phyloP scores from a whole-genome alignment of 2,888 invertebrate species.

The Flabesymbios commensalis region DNA sequence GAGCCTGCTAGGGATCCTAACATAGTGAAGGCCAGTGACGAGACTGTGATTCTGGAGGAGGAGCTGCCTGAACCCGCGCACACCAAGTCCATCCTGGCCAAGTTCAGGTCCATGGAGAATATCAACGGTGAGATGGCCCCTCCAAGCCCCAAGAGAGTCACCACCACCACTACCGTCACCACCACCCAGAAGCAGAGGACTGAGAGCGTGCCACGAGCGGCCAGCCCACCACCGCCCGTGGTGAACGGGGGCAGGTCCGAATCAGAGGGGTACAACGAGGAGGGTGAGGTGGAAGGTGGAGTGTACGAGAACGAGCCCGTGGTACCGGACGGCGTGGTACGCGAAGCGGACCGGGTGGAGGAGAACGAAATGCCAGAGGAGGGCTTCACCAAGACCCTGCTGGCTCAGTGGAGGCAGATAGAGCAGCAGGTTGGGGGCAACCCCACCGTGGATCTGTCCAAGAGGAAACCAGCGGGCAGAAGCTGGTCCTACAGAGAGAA shows the following conservation, averaged over 20 bases:
- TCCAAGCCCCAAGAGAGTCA: slow-evolving; percentile 7
- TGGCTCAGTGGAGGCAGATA: slow-evolving; percentile 23
- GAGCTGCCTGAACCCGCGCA: slow-evolving; percentile 30
- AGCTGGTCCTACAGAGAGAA: too few relatives aligned
- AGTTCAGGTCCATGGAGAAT: slow-evolving; percentile 21
- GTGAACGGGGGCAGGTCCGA: not conserved
- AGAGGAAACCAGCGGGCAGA: too few relatives aligned
- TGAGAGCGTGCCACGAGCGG: not conserved
- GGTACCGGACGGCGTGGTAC: slow-evolving; percentile 48
- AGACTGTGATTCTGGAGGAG: slow-evolving; percentile 18
- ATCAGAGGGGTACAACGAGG: not conserved
- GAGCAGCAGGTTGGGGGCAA: slow-evolving; percentile 12
- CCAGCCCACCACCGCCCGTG: not conserved
- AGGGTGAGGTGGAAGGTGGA: not conserved
- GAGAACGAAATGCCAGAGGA: slow-evolving; percentile 27
- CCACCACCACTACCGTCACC: slow-evolving; percentile 5
- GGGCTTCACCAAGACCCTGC: slow-evolving; percentile 24
- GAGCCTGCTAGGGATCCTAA: not conserved
- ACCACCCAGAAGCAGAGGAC: slow-evolving; percentile 1
- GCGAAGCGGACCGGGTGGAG: slow-evolving; percentile 12
- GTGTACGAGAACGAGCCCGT: slow-evolving; percentile 37
- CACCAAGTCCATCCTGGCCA: slow-evolving; percentile 27
- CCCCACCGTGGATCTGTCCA: not conserved
- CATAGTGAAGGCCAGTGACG: slow-evolving; percentile 6
- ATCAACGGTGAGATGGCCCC: slow-evolving; percentile 11